A percentile compares a stretch with the other conserved stretches of the same genome.
Conservation (phyloP, 2,888 invertebrate species). For the Drosophila merina region DNA sequence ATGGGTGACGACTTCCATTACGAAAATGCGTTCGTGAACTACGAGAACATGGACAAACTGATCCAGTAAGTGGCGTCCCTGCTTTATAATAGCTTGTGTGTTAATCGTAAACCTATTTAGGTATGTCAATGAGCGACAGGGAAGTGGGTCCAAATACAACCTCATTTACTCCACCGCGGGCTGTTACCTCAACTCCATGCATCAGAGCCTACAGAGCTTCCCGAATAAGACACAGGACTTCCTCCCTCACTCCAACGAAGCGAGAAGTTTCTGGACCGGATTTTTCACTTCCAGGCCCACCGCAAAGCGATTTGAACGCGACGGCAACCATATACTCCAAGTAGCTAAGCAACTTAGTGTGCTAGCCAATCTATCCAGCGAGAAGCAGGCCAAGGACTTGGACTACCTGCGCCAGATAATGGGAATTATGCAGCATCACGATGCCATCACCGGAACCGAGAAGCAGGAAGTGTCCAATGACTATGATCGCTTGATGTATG, state of each 20-base stretch:
- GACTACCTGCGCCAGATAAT: conserved; percentile 85
- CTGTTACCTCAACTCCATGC: conserved; percentile 91
- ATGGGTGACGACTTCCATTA: conserved; percentile 97
- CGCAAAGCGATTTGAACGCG: conserved; percentile 90
- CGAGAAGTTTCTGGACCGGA: conserved; percentile 96
- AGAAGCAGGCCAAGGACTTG: conserved; percentile 58
- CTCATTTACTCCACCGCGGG: conserved; percentile 94
- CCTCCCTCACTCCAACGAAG: conserved; percentile 94
- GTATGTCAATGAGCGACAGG: conserved; percentile 80
- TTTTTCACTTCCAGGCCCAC: conserved; percentile 93
- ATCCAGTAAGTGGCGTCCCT: conserved; percentile 87
- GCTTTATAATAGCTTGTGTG: not conserved
- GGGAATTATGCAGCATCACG: conserved; percentile 94
- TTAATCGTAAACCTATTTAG: conserved; percentile 46
- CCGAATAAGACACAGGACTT: conserved; percentile 93
- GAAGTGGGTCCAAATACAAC: conserved; percentile 88
- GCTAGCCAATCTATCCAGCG: conserved; percentile 85
- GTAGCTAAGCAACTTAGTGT: conserved; percentile 90
- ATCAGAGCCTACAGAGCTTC: conserved; percentile 85
- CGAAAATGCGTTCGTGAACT: conserved; percentile 90
- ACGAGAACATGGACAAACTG: conserved; percentile 93
- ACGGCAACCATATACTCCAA: conserved; percentile 90
- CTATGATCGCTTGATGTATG: conserved; percentile 91
- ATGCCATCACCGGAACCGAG: conserved; percentile 93
- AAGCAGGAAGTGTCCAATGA: conserved; percentile 94